Base-by-base conservation (phyloP, 2,797 vertebrate genomes). In the Rhinatrema bivittatum region DNA sequence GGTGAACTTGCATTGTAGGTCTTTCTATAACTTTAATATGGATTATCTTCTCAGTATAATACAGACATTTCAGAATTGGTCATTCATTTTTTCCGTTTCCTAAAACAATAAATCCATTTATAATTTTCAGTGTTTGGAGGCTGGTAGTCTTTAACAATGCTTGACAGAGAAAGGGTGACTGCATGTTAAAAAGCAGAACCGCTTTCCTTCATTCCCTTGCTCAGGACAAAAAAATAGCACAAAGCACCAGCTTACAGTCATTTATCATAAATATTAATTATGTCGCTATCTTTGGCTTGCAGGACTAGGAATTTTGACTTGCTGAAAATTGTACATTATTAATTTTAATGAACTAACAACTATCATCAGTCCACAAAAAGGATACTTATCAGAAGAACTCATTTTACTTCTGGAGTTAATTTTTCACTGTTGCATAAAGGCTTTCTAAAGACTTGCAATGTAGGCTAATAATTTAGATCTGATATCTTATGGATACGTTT, bases 181-280 rank as follows among this genome's bases (percentile, higher is more conserved):
- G 10, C 10, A 5, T 62, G 16, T 46, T 53, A 43, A 62, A 74
- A 69, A 40, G 2, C 29, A 56, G 25, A 10, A 1, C 41, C 29
- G 16, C 41, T 50, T 57, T 36, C 37, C 20, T 53, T 47, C 19
- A 35, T 16, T 42, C 21, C 20, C 41, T 47, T 42, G 53, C 30
- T 45, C 25, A 45, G 24, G 39, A 33, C 37, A 31, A 32, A 36
- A 57, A 42, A 56, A 35, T 51, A 51, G 64, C 62, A 60, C 57
- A 65, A 66, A 72, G 56, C 40, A 40, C 32, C 31, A 31, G 32
- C 59, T 68, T 53, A 60, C 58, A 59, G 68, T 58, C 37, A 51
- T 85, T 85, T 68, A 70, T 89, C 64, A 60, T 38, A 39, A 61
- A 59, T 76, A 57, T 86, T 88, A 87, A 87, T 89, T 87, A 72